phyloP scores from a whole-genome alignment of 2,113 vertebrate species.

The Corythornis madagascariensis region DNA sequence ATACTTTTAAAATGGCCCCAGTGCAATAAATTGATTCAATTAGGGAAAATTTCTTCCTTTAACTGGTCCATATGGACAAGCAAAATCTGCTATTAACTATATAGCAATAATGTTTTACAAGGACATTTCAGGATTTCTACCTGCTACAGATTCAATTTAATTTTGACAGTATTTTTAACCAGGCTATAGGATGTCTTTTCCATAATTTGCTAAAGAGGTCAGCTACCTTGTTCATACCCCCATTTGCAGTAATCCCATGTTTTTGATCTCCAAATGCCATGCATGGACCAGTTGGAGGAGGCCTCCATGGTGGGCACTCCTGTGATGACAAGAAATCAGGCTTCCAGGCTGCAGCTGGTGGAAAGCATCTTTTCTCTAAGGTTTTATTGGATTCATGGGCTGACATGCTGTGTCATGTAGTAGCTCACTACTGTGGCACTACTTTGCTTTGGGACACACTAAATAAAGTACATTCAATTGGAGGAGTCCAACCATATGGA shows the following conservation, averaged over 20 bases:
- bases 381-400: background rate
- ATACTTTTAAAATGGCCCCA: constrained; percentile 27
- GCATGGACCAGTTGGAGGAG: background rate
- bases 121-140: background rate
- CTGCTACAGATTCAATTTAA: background rate
- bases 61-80: background rate
- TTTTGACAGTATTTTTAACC: constrained; percentile 20
- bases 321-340: background rate
- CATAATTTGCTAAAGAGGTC: background rate
- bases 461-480: rapidly evolving
- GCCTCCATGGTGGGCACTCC: background rate
- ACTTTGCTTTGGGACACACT: background rate
- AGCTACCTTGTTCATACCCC: background rate
- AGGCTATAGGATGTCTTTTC: background rate
- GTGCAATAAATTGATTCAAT: constrained; percentile 12
- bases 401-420: too few species aligned
- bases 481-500: background rate
- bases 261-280: background rate
- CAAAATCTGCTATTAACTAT: constrained; percentile 5
- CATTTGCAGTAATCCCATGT: background rate
- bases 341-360: background rate
- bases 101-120: constrained; percentile 23
- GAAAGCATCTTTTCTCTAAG: background rate
- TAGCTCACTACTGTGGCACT: background rate
- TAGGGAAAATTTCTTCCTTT: constrained; percentile 12